Conservation (phyloP, 1,140 invertebrate species). For the Achatina immaculata region DNA sequence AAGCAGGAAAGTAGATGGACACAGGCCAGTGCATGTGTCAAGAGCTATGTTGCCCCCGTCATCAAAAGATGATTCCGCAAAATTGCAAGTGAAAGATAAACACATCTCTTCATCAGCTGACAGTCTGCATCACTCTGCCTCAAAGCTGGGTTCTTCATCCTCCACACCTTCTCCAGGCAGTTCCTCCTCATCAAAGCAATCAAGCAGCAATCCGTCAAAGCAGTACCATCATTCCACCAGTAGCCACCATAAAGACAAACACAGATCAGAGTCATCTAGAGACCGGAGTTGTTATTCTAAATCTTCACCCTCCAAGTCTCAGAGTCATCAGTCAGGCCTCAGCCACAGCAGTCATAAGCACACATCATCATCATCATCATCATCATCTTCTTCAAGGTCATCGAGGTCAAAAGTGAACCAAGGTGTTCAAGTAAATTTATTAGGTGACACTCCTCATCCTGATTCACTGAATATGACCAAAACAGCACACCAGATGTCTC, state of each 20-base stretch:
- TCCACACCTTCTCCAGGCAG: not conserved
- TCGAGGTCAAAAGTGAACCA: slow-evolving; percentile 45
- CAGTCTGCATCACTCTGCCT: not conserved
- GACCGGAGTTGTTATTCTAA: not conserved
- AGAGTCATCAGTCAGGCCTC: not conserved
- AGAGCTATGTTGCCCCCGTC: not conserved
- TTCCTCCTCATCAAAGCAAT: not conserved
- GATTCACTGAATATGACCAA: not conserved
- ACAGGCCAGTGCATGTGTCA: not conserved
- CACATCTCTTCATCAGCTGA: not conserved
- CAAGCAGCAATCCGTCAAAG: not conserved
- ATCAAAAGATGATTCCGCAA: not conserved
- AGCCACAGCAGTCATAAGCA: slow-evolving; percentile 14
- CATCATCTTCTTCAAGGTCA: slow-evolving; percentile 16
- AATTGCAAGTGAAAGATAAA: not conserved
- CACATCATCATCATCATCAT: slow-evolving; percentile 6
- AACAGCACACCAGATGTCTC: not conserved
- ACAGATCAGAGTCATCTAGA: slow-evolving; percentile 10
- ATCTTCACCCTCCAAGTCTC: not conserved
- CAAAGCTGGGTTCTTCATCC: slow-evolving; percentile 3
- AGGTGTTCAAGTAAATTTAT: slow-evolving; percentile 60
- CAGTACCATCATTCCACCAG: not conserved
- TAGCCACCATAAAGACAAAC: slow-evolving; percentile 12
- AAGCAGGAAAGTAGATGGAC: not conserved
- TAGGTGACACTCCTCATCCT: not conserved